Evolutionary conservation across 1,140 invertebrate genomes (phyloP).

Genomic region (Pogonomyrmex barbatus): DNA sequence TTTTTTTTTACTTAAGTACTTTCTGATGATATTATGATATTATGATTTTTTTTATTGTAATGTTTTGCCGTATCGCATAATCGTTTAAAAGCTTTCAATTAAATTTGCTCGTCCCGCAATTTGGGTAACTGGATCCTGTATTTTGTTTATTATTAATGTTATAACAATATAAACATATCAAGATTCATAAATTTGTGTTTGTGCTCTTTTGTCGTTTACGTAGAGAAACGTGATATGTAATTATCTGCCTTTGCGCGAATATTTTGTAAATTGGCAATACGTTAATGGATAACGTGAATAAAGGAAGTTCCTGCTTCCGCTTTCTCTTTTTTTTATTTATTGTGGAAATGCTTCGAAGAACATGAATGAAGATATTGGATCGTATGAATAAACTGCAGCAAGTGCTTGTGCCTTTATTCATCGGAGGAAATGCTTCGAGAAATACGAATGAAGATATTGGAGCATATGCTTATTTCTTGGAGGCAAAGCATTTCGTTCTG

Average conservation of each 20-base stretch:
- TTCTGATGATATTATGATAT: neutral
- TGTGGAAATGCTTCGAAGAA: conserved; percentile 25
- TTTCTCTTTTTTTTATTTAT: conserved; percentile 25
- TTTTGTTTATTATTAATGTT: neutral
- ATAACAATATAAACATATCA: conserved; percentile 18
- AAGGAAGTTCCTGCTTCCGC: neutral
- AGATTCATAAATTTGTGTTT: conserved; percentile 7
- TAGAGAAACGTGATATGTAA: neutral
- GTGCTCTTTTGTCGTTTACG: neutral
- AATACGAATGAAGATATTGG: conserved; percentile 54
- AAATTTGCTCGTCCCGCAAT: neutral
- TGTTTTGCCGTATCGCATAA: neutral
- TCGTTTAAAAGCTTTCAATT: neutral
- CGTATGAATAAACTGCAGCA: conserved; percentile 48
- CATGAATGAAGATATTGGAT: conserved; percentile 35
- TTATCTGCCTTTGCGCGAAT: conserved; percentile 3
- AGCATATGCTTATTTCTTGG: conserved; percentile 41
- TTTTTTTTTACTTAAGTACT: neutral
- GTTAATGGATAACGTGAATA: conserved; percentile 28
- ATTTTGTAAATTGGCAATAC: conserved; percentile 41
- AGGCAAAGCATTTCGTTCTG: conserved; percentile 16
- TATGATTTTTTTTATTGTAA: too few species aligned
- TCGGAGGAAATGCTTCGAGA: conserved; percentile 42
- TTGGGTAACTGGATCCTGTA: neutral
- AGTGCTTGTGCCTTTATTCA: conserved; percentile 45